Conservation (phyloP, 2,797 vertebrate genomes). For the Sparus aurata region DNA sequence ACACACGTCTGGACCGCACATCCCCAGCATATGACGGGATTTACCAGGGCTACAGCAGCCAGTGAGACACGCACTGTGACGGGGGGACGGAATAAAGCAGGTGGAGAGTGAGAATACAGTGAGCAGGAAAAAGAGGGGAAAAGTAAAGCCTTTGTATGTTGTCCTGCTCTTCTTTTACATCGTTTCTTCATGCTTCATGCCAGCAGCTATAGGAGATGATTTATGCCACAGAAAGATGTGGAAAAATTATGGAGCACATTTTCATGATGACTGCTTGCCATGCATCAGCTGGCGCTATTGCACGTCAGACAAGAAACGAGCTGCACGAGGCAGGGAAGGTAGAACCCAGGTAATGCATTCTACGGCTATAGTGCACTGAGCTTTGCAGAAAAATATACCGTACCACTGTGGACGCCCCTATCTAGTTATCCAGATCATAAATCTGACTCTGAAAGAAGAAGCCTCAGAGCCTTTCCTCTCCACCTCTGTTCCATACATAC, state of each 20-base stretch:
- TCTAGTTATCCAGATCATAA: conserved; percentile 59
- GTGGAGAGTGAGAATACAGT: conserved; percentile 3
- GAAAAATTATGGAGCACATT: conserved; percentile 31
- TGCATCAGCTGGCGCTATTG: conserved; percentile 19
- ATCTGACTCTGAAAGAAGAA: conserved; percentile 33
- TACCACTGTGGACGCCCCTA: conserved; percentile 33
- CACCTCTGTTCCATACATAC: conserved; percentile 30
- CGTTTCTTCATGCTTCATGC: conserved; percentile 11
- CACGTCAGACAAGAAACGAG: conserved; percentile 23
- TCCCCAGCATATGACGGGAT: conserved; percentile 11
- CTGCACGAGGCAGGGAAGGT: conserved; percentile 25
- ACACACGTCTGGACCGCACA: conserved; percentile 24
- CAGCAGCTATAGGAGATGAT: conserved; percentile 20
- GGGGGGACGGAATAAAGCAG: conserved; percentile 17
- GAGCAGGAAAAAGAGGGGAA: background rate
- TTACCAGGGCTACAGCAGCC: conserved; percentile 25
- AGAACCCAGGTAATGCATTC: conserved; percentile 36
- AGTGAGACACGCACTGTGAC: conserved; percentile 5
- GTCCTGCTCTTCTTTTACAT: conserved; percentile 5
- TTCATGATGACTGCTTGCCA: conserved; percentile 29
- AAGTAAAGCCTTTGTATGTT: background rate
- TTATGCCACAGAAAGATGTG: conserved; percentile 21
- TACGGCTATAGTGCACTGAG: background rate
- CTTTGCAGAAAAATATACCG: conserved; percentile 23
- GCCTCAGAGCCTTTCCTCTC: conserved; percentile 10